These are phyloP conservation scores for Astyanax mexicanus DNA, from an alignment of 2,797 vertebrate genomes.

Conservation along the genomic window DNA sequence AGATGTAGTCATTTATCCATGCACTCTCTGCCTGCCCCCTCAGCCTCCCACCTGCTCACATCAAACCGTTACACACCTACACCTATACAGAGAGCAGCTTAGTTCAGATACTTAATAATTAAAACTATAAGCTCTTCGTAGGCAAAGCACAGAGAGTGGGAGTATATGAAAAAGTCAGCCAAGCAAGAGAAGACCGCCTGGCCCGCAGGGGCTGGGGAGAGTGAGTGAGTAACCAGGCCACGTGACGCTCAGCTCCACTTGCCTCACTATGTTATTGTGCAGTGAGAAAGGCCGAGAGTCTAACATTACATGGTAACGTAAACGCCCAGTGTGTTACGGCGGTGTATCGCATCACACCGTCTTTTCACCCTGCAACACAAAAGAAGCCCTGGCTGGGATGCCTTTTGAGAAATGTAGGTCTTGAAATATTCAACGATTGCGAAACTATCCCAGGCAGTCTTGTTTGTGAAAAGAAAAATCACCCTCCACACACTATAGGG, in stretches of 20 bases:
- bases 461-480: too few relatives aligned
- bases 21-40: neutral
- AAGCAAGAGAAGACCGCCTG: neutral
- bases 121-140: constrained; percentile 12
- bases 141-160: neutral
- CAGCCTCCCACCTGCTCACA: neutral
- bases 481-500: neutral
- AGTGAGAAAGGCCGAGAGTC: constrained; percentile 32
- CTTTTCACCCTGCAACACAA: constrained; percentile 26
- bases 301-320: constrained; percentile 50
- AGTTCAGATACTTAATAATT: constrained; percentile 45
- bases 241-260: constrained; percentile 34
- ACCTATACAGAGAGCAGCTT: neutral
- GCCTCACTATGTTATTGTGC: constrained; percentile 38
- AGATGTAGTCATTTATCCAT: neutral
- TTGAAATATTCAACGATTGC: neutral
- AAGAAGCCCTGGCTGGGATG: constrained; percentile 8
- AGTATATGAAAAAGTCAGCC: neutral
- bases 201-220: neutral
- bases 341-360: constrained; percentile 35
- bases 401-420: constrained; percentile 16
- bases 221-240: constrained; percentile 26
- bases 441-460: neutral
- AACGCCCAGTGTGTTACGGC: constrained; percentile 41
- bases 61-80: constrained; percentile 29